Conservation (phyloP, 2,888 invertebrate genomes). For the Andrena bucephala region DNA sequence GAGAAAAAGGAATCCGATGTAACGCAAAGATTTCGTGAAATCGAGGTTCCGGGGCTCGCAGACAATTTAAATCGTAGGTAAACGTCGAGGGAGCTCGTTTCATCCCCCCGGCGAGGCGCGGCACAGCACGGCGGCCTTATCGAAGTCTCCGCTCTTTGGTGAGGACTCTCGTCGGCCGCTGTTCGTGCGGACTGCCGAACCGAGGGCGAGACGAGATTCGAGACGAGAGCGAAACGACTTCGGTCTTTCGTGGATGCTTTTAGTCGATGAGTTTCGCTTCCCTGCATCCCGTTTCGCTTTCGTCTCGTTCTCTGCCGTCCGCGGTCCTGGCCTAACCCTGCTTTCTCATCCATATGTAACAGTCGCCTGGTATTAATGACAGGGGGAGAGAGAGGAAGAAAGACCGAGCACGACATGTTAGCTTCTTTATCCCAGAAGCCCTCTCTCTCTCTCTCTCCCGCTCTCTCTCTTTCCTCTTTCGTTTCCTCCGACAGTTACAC, state of each 20-base stretch:
- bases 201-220: conserved; percentile 64
- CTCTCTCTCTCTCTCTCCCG: conserved; percentile 28
- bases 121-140: conserved; percentile 49
- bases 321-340: conserved; percentile 77
- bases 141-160: conserved; percentile 43
- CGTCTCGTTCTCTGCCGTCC: conserved; percentile 77
- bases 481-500: conserved; percentile 53
- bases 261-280: conserved; percentile 84
- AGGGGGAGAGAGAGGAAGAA: conserved; percentile 75
- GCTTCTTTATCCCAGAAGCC: conserved; percentile 75
- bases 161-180: conserved; percentile 26
- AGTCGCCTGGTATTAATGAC: conserved; percentile 85
- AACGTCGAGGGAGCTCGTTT: conserved; percentile 67
- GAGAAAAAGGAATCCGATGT: conserved; percentile 49
- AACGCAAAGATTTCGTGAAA: conserved; percentile 52
- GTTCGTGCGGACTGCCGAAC: conserved; percentile 9
- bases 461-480: conserved; percentile 26
- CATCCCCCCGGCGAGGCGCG: conserved; percentile 37
- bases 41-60: conserved; percentile 27
- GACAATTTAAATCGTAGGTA: conserved; percentile 69
- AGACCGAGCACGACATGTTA: conserved; percentile 70
- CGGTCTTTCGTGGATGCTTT: conserved; percentile 83
- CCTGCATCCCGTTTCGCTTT: conserved; percentile 80
- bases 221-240: conserved; percentile 80
- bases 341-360: conserved; percentile 85